Percentiles rank a stretch among this genome's conserved stretches.
phyloP scores from a whole-genome alignment of 2,888 invertebrate species.

The Leptopilina myrica region DNA sequence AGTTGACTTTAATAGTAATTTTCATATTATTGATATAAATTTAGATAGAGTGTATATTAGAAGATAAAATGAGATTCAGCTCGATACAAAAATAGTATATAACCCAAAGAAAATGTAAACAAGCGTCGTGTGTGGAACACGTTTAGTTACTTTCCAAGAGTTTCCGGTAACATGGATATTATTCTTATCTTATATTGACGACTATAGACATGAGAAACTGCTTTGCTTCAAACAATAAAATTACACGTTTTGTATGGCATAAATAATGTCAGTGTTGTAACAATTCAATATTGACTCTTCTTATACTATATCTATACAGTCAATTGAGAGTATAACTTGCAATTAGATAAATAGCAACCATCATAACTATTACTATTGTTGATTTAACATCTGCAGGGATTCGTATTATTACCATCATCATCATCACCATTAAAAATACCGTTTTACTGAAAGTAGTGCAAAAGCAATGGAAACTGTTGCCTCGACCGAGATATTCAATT shows the following conservation, averaged over 20 bases:
- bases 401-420: too few relatives aligned
- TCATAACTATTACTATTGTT: background rate
- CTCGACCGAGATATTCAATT: too few relatives aligned
- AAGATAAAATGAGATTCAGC: slow-evolving; percentile 7
- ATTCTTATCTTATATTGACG: slow-evolving; percentile 24
- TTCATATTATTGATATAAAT: background rate
- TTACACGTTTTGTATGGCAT: slow-evolving; percentile 11
- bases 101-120: background rate
- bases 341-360: background rate
- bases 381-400: too few relatives aligned
- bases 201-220: slow-evolving; percentile 28
- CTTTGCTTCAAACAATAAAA: slow-evolving; percentile 33
- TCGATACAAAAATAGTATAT: background rate
- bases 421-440: too few relatives aligned
- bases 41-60: background rate
- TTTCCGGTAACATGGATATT: slow-evolving; percentile 26
- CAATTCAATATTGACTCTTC: slow-evolving; percentile 8
- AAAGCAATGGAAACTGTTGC: too few relatives aligned
- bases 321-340: background rate
- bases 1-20: background rate
- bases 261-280: slow-evolving; percentile 18
- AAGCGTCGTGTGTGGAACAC: slow-evolving; percentile 11
- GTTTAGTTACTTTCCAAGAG: slow-evolving; percentile 13
- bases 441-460: too few relatives aligned
- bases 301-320: background rate